Percentiles rank a stretch among this genome's conserved stretches.
These are phyloP conservation scores for Drosophila virilis DNA, from an alignment of 1,140 invertebrate species.

Conservation along the genomic window DNA sequence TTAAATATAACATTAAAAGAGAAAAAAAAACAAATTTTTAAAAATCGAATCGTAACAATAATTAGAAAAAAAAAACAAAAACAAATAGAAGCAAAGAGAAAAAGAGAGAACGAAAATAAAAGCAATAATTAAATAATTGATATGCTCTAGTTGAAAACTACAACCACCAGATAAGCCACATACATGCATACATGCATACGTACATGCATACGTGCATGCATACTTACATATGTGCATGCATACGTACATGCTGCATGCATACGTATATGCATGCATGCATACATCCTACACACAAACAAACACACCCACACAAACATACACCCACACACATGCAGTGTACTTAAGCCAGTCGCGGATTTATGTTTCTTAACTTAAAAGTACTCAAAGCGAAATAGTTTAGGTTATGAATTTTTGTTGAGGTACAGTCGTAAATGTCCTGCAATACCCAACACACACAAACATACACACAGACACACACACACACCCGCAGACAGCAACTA, in stretches of 20 bases:
- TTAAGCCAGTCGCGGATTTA: conserved; percentile 41
- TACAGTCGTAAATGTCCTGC: conserved; percentile 6
- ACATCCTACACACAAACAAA: too few relatives aligned
- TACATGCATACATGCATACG: not conserved
- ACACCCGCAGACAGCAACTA: conserved; percentile 47
- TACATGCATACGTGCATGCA: too few relatives aligned
- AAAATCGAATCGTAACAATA: conserved; percentile 82
- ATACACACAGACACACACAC: conserved; percentile 3
- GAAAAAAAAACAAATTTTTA: conserved; percentile 56
- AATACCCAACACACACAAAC: not conserved
- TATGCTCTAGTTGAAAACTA: conserved; percentile 71
- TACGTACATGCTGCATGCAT: too few relatives aligned
- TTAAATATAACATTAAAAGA: conserved; percentile 55
- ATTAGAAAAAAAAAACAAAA: conserved; percentile 66
- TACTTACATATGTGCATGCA: too few relatives aligned
- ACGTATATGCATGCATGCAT: too few relatives aligned
- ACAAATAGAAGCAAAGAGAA: conserved; percentile 45
- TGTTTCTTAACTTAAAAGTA: too few relatives aligned
- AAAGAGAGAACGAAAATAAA: conserved; percentile 70
- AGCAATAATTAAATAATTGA: conserved; percentile 75
- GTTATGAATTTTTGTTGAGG: conserved; percentile 20
- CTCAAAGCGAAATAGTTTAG: conserved; percentile 9
- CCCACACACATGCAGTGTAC: conserved; percentile 24
- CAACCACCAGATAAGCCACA: conserved; percentile 54
- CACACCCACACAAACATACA: too few relatives aligned